A percentile compares a stretch with the other conserved stretches of the same genome.
phyloP scores from a whole-genome alignment of 2,797 vertebrate species.

The Halcyon leucocephala region DNA sequence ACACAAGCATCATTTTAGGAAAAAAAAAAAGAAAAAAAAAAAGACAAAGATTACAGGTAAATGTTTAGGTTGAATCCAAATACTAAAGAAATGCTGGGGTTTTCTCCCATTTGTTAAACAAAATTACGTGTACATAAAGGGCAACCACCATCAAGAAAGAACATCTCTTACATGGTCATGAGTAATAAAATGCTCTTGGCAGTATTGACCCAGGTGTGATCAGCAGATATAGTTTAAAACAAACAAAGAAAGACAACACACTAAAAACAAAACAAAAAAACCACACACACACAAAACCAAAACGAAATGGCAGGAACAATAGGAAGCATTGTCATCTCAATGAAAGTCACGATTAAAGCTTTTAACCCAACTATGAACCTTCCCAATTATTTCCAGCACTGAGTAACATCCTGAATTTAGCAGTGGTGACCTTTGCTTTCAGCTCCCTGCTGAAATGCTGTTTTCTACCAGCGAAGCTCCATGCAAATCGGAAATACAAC shows the following conservation, averaged over 20 bases:
- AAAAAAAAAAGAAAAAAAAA: not conserved
- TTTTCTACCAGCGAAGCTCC: not conserved
- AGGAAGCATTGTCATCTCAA: not conserved
- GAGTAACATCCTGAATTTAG: conserved; percentile 12
- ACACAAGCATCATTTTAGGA: not conserved
- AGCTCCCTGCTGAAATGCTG: not conserved
- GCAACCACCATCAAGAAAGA: not conserved
- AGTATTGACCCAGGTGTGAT: not conserved
- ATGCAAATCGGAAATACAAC: conserved; percentile 7
- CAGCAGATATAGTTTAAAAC: not conserved
- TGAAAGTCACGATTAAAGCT: not conserved
- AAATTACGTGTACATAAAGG: not conserved
- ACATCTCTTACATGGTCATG: accelerated
- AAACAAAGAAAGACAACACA: not conserved
- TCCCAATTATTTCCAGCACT: conserved; percentile 10
- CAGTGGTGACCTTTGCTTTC: not conserved
- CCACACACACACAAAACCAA: not conserved
- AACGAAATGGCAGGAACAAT: not conserved
- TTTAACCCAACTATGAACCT: not conserved
- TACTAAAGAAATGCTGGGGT: not conserved
- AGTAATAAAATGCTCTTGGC: not conserved
- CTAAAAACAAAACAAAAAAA: not conserved
- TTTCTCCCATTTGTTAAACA: not conserved
- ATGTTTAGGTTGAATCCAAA: not conserved
- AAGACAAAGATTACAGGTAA: not conserved